Evolutionary conservation across 2,888 invertebrate genomes (phyloP).

Genomic region (Nematopogon swammerdamellus): DNA sequence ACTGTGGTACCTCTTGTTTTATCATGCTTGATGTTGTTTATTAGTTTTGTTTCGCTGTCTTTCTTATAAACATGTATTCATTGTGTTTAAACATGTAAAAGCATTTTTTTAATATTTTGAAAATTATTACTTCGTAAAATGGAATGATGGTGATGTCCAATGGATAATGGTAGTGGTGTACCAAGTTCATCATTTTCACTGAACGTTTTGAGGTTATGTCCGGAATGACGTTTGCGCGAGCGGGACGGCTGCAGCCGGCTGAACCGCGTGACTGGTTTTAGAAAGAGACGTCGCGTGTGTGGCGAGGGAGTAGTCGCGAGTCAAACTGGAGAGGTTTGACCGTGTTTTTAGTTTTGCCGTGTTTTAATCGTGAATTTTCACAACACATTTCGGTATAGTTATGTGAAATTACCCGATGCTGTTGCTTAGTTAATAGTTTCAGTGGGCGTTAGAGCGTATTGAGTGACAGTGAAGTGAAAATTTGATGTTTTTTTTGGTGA

Average conservation of each 20-base stretch:
- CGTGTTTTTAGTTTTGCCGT: not conserved
- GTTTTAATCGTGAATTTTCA: not conserved
- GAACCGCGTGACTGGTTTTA: not conserved
- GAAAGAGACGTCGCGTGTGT: not conserved
- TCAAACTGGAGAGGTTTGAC: not conserved
- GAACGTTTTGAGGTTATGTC: slow-evolving; percentile 1
- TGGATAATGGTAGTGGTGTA: not conserved
- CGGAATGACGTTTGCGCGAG: not conserved
- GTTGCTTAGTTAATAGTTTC: too few species aligned
- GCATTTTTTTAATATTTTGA: too few species aligned
- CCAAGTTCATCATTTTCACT: not conserved
- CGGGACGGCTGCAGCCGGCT: not conserved
- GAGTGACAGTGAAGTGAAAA: not conserved
- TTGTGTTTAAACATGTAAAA: too few species aligned
- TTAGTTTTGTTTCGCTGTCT: too few species aligned
- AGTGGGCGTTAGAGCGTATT: not conserved
- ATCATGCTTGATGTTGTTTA: too few species aligned
- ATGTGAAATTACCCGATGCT: too few species aligned
- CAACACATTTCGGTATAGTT: too few species aligned
- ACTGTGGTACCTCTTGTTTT: not conserved
- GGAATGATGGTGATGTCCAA: too few species aligned
- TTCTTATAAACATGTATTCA: too few species aligned
- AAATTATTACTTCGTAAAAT: too few species aligned
- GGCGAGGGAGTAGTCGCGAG: not conserved
- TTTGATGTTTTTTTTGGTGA: not conserved